Evolutionary conservation across 35 echinoderm and acorn worm genomes (phyloP), one percentile per base, ranked within the genome.

Genomic region (Holothuria glaberrima): DNA sequence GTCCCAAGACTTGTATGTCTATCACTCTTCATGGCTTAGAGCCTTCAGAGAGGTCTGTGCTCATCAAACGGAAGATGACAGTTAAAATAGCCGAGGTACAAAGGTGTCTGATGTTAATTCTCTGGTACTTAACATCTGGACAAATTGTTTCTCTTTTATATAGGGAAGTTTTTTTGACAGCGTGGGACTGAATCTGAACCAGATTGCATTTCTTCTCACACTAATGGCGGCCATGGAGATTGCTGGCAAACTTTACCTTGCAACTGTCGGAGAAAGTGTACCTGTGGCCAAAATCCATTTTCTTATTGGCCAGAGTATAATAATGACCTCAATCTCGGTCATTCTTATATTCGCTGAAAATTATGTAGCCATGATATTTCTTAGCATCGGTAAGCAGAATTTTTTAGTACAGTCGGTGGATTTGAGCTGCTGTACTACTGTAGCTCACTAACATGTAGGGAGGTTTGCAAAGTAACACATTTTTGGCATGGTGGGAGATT

Each of bases 81-180:
- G 50, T 54, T 54, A 14, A 17, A n/a, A n/a, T 21, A 33, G 25
- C 0, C 5, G 66, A 29, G 66, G 25, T 29, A 69, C 25, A 29
- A 10, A 24, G 66, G 66, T 69, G 66, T 25, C 25, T 69, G 25
- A 18, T 69, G 66, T 33, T 69, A 29, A 69, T 69, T 84, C 57
- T 33, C 33, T 61, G 56, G 80, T 84, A 84, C 57, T 82, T 56
- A 82, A 82, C 79, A 48, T 36, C 48, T 82, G 79, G 79, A 36
- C 57, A 82, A 82, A n/a, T 60, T 58, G 30, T 41, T 82, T 82
- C 79, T 82, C 79, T 82, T 82, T 60, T 48, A 82, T 82, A 36
- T 60, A 82, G 61, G 60, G 61, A 21, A 87, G 85, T 87, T 87
- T 69, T 87, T 87, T 87, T 87, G 85, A 87, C 85, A 87, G 85